Evolutionary conservation across 92 coral and sea anemone genomes (phyloP).

Genomic region (Metridium senile): DNA sequence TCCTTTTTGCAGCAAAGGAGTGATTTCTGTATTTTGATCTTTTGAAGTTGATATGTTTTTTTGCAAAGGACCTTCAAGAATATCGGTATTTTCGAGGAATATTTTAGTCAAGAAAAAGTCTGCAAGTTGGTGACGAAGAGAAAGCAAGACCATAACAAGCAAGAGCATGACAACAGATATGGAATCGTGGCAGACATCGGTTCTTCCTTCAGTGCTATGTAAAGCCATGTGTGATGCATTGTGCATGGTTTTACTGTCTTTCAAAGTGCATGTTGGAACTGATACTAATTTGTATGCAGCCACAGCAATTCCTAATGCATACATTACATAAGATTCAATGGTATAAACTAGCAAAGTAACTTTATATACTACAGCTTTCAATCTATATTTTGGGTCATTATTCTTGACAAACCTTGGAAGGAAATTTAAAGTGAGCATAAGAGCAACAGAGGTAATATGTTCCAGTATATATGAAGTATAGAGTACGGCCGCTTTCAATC

Average conservation of each 20-base stretch:
- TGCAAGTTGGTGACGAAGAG: background rate
- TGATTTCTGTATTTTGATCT: background rate
- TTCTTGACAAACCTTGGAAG: slow-evolving; percentile 30
- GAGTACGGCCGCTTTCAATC: background rate
- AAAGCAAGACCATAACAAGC: background rate
- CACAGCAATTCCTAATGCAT: slow-evolving; percentile 36
- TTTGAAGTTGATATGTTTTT: background rate
- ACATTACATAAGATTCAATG: slow-evolving; percentile 32
- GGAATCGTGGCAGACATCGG: background rate
- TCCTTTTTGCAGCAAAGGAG: background rate
- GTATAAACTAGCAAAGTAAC: slow-evolving; percentile 35
- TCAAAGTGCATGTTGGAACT: slow-evolving; percentile 18
- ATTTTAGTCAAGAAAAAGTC: background rate
- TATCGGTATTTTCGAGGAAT: background rate
- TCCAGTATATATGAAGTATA: slow-evolving; percentile 29
- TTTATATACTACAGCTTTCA: slow-evolving; percentile 20
- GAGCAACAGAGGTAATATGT: slow-evolving; percentile 27
- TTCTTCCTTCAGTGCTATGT: background rate
- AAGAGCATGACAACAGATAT: background rate
- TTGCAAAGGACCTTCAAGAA: background rate
- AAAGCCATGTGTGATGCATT: background rate
- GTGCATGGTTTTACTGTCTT: background rate
- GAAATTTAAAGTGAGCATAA: slow-evolving; percentile 43
- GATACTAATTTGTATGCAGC: slow-evolving; percentile 56
- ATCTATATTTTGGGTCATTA: background rate